phyloP scores from a whole-genome alignment of 1,140 invertebrate species.

The Catajapyx aquilonaris region DNA sequence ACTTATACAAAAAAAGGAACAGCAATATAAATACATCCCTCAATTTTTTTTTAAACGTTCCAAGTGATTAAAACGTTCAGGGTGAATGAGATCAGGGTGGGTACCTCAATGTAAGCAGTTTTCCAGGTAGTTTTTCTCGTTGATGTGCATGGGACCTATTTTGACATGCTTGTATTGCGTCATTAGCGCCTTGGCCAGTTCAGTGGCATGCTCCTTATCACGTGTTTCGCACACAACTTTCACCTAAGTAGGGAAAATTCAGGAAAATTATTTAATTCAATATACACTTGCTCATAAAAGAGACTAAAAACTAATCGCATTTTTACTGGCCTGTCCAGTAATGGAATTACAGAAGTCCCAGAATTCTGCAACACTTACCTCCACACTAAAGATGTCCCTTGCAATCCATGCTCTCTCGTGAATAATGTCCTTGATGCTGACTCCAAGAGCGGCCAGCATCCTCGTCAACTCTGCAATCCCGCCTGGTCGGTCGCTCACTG shows the following conservation, averaged over 20 bases:
- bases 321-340: too few relatives aligned
- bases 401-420: slow-evolving; percentile 83
- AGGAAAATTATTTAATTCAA: background rate
- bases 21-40: too few relatives aligned
- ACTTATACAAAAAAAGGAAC: too few relatives aligned
- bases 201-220: slow-evolving; percentile 47
- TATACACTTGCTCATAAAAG: too few relatives aligned
- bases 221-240: slow-evolving; percentile 69
- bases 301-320: background rate
- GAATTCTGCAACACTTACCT: too few relatives aligned
- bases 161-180: slow-evolving; percentile 32
- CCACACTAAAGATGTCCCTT: slow-evolving; percentile 65
- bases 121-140: background rate
- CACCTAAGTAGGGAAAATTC: slow-evolving; percentile 27
- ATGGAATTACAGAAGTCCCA: too few relatives aligned
- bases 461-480: slow-evolving; percentile 70
- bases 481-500: slow-evolving; percentile 63
- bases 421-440: slow-evolving; percentile 83
- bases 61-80: too few relatives aligned
- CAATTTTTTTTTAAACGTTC: too few relatives aligned
- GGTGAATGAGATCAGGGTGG: too few relatives aligned
- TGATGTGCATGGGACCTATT: slow-evolving; percentile 7
- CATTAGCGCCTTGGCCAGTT: slow-evolving; percentile 35
- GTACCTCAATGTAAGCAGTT: too few relatives aligned
- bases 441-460: slow-evolving; percentile 48